Base-by-base conservation (phyloP, 2,888 invertebrate species). In the Drosophila mayaguana region DNA sequence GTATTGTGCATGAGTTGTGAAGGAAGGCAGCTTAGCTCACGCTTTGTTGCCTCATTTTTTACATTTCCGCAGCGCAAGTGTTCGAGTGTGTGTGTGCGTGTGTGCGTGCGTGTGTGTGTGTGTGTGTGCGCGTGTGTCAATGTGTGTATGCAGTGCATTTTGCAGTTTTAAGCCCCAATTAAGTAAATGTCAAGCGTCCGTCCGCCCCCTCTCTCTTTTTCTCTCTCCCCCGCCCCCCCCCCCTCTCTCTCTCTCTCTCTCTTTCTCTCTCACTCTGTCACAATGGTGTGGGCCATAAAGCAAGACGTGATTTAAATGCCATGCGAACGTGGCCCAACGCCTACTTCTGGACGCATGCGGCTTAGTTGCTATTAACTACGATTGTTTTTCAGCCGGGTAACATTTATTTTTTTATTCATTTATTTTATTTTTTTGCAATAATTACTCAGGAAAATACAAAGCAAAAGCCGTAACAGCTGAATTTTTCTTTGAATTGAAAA, bases 141-240 rank as follows among this genome's bases (percentile, higher is more conserved):
- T 28, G 51, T 54, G 45, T 59, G 51, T 46, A 38, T 51, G 25
- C n/a, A 11, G 50, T 75, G 80, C 79, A 72, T 64, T 80, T 68
- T 84, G 67, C 83, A 71, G 68, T 72, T 78, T 80, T 75, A 78
- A 83, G 84, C 81, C 71, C 72, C 80, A 87, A 86, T 86, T 86
- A 88, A 89, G 78, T 78, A 76, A 83, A 84, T 71, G 75, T 71
- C 79, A 72, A 61, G 63, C 54, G 12, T n/a, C 36, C 48, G 25
- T 38, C 42, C 28, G 9, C 8, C 8, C 28, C 1, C 28, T 5
- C 28, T 7, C 28, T 28, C 1, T 8, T 8, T 28, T 8, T 1
- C 28, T 28, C 28, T 28, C 5, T 2, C 22, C 28, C 8, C 28
- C n/a, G n/a, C n/a, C n/a, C n/a, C n/a, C n/a, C n/a, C n/a, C n/a